phyloP scores from a whole-genome alignment of 1,140 invertebrate genomes.

The Psilanteris sp. region DNA sequence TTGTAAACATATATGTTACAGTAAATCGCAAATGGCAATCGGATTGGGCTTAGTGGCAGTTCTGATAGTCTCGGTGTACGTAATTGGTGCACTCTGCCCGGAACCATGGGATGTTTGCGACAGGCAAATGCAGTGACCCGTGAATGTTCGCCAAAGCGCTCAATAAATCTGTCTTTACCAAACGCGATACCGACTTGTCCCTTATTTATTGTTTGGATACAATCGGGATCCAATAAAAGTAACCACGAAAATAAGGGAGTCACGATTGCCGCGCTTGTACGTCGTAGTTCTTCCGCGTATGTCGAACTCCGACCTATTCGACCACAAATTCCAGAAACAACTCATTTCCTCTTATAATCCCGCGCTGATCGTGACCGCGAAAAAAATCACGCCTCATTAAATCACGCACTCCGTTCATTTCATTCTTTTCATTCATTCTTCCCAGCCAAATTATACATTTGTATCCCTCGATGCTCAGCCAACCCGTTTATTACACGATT shows the following conservation, averaged over 20 bases:
- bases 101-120: constrained; percentile 56
- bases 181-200: constrained; percentile 65
- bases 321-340: constrained; percentile 56
- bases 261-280: constrained; percentile 46
- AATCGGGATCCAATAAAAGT: constrained; percentile 61
- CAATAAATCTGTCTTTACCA: constrained; percentile 66
- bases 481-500: constrained; percentile 26
- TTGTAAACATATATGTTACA: constrained; percentile 48
- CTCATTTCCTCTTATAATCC: constrained; percentile 46
- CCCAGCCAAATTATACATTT: constrained; percentile 22
- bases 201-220: constrained; percentile 66
- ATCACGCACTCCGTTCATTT: constrained; percentile 15
- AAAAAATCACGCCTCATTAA: constrained; percentile 30
- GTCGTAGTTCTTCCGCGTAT: constrained; percentile 55
- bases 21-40: constrained; percentile 61
- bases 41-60: constrained; percentile 59
- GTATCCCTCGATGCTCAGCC: constrained; percentile 5
- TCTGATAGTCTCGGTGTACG: constrained; percentile 57
- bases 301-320: constrained; percentile 53
- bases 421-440: constrained; percentile 31
- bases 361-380: neutral
- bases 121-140: constrained; percentile 66
- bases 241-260: constrained; percentile 65
- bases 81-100: constrained; percentile 66
- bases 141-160: constrained; percentile 60